These are phyloP conservation scores for Entomobrya proxima DNA, from an alignment of 2,888 invertebrate genomes.

Conservation along the genomic window DNA sequence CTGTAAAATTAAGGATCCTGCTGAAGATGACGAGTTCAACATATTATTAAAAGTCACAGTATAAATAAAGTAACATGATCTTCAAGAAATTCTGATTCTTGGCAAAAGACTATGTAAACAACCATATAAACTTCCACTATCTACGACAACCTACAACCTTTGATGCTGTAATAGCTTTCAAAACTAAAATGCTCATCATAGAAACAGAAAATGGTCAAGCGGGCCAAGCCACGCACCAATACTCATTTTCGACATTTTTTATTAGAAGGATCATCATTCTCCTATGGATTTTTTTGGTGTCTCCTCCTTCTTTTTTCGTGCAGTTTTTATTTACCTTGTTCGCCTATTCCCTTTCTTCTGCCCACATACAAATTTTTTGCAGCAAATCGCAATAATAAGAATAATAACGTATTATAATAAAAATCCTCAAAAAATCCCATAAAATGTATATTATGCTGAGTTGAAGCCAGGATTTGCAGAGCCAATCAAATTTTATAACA, in stretches of 20 bases:
- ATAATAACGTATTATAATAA: neutral
- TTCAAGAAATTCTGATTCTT: no score
- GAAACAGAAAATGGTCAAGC: neutral
- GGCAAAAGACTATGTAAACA: no score
- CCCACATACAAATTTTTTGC: neutral
- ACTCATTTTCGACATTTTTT: neutral
- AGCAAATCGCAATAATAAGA: neutral
- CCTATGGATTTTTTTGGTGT: neutral
- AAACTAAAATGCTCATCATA: neutral
- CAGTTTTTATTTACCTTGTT: constrained; percentile 22
- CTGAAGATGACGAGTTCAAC: neutral
- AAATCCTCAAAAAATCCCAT: neutral
- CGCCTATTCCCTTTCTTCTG: neutral
- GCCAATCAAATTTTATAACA: neutral
- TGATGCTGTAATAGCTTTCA: neutral
- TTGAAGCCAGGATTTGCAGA: neutral
- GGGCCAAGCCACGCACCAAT: neutral
- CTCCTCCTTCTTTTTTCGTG: constrained; percentile 28
- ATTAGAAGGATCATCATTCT: neutral
- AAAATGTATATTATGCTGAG: neutral
- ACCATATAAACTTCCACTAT: no score
- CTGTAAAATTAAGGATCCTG: neutral
- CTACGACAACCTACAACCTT: no score
- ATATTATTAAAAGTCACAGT: neutral
- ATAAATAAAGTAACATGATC: no score